Evolutionary conservation across 2,888 invertebrate species (phyloP).

Genomic region (Parnassius mnemosyne): DNA sequence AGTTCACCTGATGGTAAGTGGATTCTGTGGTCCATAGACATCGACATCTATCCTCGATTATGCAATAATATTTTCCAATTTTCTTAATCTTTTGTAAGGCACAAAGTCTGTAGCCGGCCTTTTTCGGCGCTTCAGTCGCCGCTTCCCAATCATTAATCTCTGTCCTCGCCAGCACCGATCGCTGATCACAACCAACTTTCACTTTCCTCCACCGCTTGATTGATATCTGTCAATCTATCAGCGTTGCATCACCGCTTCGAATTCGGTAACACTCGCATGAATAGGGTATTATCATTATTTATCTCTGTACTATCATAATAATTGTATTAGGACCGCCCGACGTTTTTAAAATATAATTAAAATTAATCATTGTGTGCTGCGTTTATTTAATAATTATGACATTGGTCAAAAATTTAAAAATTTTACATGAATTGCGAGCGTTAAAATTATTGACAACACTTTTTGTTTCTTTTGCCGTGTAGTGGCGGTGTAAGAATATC

Average conservation of each 20-base stretch:
- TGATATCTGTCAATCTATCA: conserved; percentile 35
- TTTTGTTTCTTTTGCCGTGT: no score
- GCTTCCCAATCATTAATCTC: conserved; percentile 32
- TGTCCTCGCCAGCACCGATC: conserved; percentile 25
- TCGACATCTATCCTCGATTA: no score
- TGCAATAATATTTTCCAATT: no score
- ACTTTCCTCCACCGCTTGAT: conserved; percentile 32
- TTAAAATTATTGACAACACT: no score
- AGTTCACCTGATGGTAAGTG: no score
- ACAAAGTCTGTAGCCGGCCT: no score
- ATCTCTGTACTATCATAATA: conserved; percentile 4
- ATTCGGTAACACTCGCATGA: conserved; percentile 13
- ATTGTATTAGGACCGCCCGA: conserved; percentile 2
- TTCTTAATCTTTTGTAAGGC: no score
- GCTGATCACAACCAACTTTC: conserved; percentile 33
- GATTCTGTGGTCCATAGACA: no score
- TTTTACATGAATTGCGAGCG: no score
- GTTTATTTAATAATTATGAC: no score
- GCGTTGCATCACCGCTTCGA: conserved; percentile 29
- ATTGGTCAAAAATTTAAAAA: no score
- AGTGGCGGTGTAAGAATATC: no score
- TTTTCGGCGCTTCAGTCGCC: conserved; percentile 7
- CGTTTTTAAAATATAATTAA: neutral
- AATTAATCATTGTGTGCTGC: conserved; percentile 7
- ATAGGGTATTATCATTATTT: neutral